Evolutionary conservation across 2,797 vertebrate genomes (phyloP).

Genomic region (Leuciscus waleckii): DNA sequence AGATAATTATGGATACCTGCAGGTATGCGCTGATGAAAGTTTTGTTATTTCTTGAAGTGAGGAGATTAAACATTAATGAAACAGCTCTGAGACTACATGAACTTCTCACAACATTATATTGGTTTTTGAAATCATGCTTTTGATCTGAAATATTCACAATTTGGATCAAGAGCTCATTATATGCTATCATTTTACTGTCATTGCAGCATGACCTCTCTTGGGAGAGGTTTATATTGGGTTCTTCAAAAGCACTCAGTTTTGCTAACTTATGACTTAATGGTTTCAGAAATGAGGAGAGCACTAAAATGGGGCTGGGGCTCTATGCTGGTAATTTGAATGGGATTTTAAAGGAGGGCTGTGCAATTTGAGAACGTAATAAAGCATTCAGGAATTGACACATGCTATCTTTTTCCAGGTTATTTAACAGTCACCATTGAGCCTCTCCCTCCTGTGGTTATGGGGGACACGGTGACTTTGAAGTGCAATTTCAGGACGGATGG

Average conservation of each 20-base stretch:
- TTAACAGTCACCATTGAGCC: constrained; percentile 90
- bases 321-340: constrained; percentile 22
- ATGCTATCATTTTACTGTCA: constrained; percentile 19
- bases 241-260: constrained; percentile 19
- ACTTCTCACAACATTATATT: constrained; percentile 24
- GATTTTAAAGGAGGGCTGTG: constrained; percentile 19
- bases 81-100: constrained; percentile 8
- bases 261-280: constrained; percentile 32
- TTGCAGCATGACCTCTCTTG: constrained; percentile 29
- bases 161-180: constrained; percentile 32
- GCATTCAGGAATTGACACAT: constrained; percentile 38
- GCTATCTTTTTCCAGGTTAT: constrained; percentile 79
- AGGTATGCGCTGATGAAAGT: neutral
- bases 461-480: constrained; percentile 91
- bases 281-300: constrained; percentile 24
- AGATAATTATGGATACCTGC: neutral
- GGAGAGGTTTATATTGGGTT: constrained; percentile 8
- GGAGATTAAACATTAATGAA: constrained; percentile 43
- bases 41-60: constrained; percentile 12
- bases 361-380: constrained; percentile 44
- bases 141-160: constrained; percentile 27
- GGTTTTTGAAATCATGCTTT: constrained; percentile 26
- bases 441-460: constrained; percentile 88
- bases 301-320: constrained; percentile 2
- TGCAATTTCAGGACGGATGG: constrained; percentile 95